These are phyloP conservation scores for Octodonta nipae DNA, from an alignment of 2,888 invertebrate species.

Conservation along the genomic window DNA sequence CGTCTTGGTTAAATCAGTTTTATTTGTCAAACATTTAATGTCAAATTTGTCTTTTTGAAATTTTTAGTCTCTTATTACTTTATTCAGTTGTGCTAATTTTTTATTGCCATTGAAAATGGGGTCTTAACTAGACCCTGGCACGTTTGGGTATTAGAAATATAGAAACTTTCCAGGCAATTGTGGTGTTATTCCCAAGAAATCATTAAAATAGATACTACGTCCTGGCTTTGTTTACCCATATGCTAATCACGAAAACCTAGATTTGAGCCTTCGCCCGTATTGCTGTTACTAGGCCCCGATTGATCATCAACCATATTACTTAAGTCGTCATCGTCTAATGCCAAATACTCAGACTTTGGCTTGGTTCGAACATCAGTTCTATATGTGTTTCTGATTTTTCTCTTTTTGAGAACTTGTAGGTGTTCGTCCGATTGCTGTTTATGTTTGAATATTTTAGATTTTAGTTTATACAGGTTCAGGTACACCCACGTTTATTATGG, in stretches of 20 bases:
- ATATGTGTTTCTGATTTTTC: slow-evolving; percentile 45
- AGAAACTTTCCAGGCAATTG: no score
- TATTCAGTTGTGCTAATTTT: no score
- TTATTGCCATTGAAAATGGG: no score
- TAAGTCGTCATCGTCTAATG: slow-evolving; percentile 65
- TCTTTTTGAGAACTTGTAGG: slow-evolving; percentile 37
- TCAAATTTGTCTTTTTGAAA: no score
- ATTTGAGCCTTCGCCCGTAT: slow-evolving; percentile 58
- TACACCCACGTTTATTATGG: slow-evolving; percentile 34
- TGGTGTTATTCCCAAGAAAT: no score
- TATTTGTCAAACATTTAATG: no score
- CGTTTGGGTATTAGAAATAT: no score
- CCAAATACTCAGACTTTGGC: slow-evolving; percentile 68
- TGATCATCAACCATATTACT: slow-evolving; percentile 56
- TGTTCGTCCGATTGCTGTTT: slow-evolving; percentile 29
- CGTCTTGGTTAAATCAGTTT: no score
- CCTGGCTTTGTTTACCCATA: slow-evolving; percentile 67
- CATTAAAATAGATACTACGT: slow-evolving; percentile 72
- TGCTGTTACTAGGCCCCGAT: slow-evolving; percentile 54
- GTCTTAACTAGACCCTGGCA: no score
- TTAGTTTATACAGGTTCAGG: slow-evolving; percentile 33
- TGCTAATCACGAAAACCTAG: slow-evolving; percentile 78
- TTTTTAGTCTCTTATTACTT: no score
- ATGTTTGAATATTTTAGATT: slow-evolving; percentile 36
- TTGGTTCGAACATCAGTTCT: slow-evolving; percentile 51